Evolutionary conservation across 2,113 vertebrate species (phyloP), one percentile per base, ranked within the genome.

Genomic region (Brachirus orientalis): DNA sequence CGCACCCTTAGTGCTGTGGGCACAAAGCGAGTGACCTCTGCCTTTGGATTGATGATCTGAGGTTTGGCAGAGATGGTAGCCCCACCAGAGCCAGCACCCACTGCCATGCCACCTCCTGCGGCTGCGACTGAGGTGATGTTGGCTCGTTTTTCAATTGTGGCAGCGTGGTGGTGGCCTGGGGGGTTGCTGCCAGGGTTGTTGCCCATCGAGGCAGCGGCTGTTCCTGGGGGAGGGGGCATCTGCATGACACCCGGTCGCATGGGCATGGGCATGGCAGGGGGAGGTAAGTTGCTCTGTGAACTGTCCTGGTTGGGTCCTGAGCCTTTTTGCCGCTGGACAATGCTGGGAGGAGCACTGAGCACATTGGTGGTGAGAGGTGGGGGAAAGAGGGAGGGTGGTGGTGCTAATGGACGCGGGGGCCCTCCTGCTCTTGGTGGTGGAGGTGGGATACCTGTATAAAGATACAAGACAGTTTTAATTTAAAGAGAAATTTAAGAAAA

Each of bases 11-110:
- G 85, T 0, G 97, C 96, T 0, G 97, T 98, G 84, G 97, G 97
- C 75, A 99, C 97, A 4, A 99, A 99, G 61, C 96, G 95, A 3
- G 97, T 99, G 70, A 99, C 96, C 91, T 99, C 98, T 0, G 98
- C 92, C 85, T 99, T 99, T 69, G 96, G 96, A 80, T 98, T 98
- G 79, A 97, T 99, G 83, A 99, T 99, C 87, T 98, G 98, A 0
- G 98, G 98, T 88, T 99, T 99, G 83, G 97, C 98, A 2, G 97
- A 99, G 90, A 99, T 99, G 6, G 96, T 99, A 51, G 98, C 96
- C 0, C 88, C 89, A 0, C 86, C 85, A 0, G 89, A 43, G 3
- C 79, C 16, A 0, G 61, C 62, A 0, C 86, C 88, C 0, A 69
- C 73, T 0, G 79, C 75, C n/a, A 89, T 41, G 40, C 61, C 6